Base-by-base conservation (phyloP, 2,113 vertebrate species). In the Phalacrocorax carbo region DNA sequence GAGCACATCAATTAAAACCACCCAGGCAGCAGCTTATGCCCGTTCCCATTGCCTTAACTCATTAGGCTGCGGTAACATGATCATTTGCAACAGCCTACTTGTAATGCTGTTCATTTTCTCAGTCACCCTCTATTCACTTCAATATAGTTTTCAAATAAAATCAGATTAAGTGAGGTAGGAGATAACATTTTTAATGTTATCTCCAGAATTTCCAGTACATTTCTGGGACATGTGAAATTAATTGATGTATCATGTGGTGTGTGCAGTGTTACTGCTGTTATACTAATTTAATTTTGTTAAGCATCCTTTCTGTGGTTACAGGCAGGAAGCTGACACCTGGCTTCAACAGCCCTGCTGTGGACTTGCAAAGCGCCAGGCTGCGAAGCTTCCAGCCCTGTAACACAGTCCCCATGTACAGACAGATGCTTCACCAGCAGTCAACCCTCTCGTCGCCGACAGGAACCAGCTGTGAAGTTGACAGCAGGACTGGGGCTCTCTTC, bases 381-480 rank as follows among this genome's bases (percentile, higher is more conserved):
- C 3, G 2, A 62, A 79, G 66, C 34, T 75, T 80, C 68, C 62
- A 36, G 60, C 30, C 44, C 79, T 51, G 9, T 19, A 83, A 46
- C 51, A 18, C 1, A 3, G 61, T 48, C 73, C 49, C 46, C 18
- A 1, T 0, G 21, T 13, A 34, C 51, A 71, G 46, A 70, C 16
- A 89, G 61, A 84, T 68, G 82, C 29, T 88, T 19, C 79, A 32
- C 5, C 64, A 62, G 65, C 44, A 69, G 54, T 9, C 51, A 64
- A 11, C 15, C 18, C 68, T 42, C 68, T 34, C 2, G 0, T 9
- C 0, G 0, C 51, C 0, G 4, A 70, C n/a, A 75, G 85, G 55
- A 88, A 10, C 51, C 85, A 77, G 49, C 90, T 78, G 82, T 40
- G 71, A 62, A 34, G 58, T 7, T 75, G 64, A 71, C 68, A 70